These are phyloP conservation scores for Zele albiditarsus DNA, from an alignment of 2,888 invertebrate genomes.

Conservation along the genomic window DNA sequence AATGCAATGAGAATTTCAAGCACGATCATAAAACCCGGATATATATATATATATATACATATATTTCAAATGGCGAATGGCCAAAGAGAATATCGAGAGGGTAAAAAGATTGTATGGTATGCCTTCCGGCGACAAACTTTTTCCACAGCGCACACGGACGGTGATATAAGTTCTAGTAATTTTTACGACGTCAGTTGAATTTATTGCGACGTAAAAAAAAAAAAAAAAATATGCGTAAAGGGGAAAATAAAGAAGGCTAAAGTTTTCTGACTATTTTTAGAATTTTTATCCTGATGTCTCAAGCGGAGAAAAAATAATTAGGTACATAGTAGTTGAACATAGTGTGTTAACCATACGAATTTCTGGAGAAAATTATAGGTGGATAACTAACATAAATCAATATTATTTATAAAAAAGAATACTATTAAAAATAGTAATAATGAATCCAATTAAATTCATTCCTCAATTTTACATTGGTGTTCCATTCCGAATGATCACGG, in stretches of 20 bases:
- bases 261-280: background rate
- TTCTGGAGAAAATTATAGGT: too few relatives aligned
- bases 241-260: slow-evolving; percentile 7
- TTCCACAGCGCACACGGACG: slow-evolving; percentile 1
- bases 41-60: slow-evolving; percentile 11
- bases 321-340: too few relatives aligned
- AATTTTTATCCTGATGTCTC: background rate
- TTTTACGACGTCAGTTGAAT: slow-evolving; percentile 32
- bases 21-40: slow-evolving; percentile 29
- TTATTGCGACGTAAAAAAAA: slow-evolving; percentile 23
- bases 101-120: slow-evolving; percentile 46
- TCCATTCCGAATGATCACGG: too few relatives aligned
- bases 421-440: too few relatives aligned
- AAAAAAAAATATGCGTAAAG: slow-evolving; percentile 1
- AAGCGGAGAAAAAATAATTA: background rate
- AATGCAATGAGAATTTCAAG: slow-evolving; percentile 22
- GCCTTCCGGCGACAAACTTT: slow-evolving; percentile 40
- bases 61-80: slow-evolving; percentile 46
- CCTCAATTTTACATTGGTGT: too few relatives aligned
- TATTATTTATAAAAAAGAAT: too few relatives aligned
- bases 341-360: too few relatives aligned
- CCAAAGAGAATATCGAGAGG: slow-evolving; percentile 41
- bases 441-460: too few relatives aligned
- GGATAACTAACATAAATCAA: too few relatives aligned
- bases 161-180: slow-evolving; percentile 29